Evolutionary conservation across 2,113 vertebrate species (phyloP), one percentile per base, ranked within the genome.

Genomic region (Lepus timidus): DNA sequence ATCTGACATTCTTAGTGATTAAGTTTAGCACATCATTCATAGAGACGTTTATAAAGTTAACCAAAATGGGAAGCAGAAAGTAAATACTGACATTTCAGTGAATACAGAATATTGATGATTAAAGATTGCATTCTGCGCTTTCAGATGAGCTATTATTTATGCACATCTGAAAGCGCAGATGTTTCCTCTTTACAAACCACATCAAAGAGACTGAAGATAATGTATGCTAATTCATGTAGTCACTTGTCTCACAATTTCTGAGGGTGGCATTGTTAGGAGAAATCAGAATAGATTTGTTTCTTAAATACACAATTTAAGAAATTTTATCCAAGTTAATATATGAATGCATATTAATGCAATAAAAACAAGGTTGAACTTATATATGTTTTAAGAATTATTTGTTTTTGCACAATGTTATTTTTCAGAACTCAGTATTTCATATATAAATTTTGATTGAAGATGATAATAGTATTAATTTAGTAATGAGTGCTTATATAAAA

Each of bases 141-240:
- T 95, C 49, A 94, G 62, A 88, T 49, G 68, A 90, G 22, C n/a
- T 97, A 17, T 86, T 97, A 93, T 97, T 97, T 97, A 96, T 97
- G 71, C 23, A 68, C 55, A 58, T 58, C 55, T 58, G 55, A 58
- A 58, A 58, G 17, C 96, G 74, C 90, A 97, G 86, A 96, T 92
- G 55, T 95, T 96, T 97, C 25, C 22, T 93, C 84, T 95, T 85
- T 51, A 93, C 51, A 97, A 98, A 91, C 6, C 27, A 97, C 90
- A 97, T 97, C 95, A 98, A 97, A 97, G 91, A 92, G 80, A 7
- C 78, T 64, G 20, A 83, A 95, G 70, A 91, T 93, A 87, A 96
- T 90, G 64, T 80, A 97, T 94, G 85, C 78, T 95, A 91, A 97
- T 97, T 94, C 95, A 36, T 90, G 16, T 33, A 76, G 89, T 94